Evolutionary conservation across 1,140 invertebrate species (phyloP), one percentile per base, ranked within the genome.

Genomic region (Dinoponera quadriceps): DNA sequence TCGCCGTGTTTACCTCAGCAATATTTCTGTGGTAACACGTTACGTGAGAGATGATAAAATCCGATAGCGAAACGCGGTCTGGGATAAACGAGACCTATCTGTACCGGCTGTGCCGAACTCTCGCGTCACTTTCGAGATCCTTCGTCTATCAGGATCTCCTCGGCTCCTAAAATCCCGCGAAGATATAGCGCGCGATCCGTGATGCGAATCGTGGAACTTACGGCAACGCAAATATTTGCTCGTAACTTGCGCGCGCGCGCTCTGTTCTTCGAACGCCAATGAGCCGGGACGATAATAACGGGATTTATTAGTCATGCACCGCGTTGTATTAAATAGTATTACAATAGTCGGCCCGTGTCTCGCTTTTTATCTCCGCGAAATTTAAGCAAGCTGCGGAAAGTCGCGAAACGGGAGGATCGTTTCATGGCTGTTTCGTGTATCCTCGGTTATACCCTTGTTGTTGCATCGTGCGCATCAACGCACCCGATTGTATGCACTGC

Each of bases 401-500:
- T 16, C 59, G 16, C 25, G 59, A n/a, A 29, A 16, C 16, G 25
- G 49, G 38, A 22, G 33, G 57, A 33, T 65, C 25, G 20, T 65
- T 44, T 75, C 27, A n/a, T n/a, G n/a, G n/a, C n/a, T 11, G 60
- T 77, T 77, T 77, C 59, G 14, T 22, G 44, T n/a, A 25, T 38
- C 60, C 29, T 44, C 25, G 59, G 1, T 77, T 74, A n/a, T 27
- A 27, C 38, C 38, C 27, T 51, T 66, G 44, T 11, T 44, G 33
- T 59, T 25, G 33, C 16, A 54, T 7, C n/a, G 27, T 4, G 60
- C 27, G 20, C 66, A 77, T 77, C 48, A 66, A 25, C 27, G 60
- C 33, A 62, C 73, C 27, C 74, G 29, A 77, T 77, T 77, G 54
- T 27, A 77, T 48, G 62, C 60, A 29, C 48, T 29, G 62, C 48